A percentile compares a stretch with the other conserved stretches of the same genome.
Conservation (phyloP, 2,113 vertebrate genomes). For the Solea senegalensis region DNA sequence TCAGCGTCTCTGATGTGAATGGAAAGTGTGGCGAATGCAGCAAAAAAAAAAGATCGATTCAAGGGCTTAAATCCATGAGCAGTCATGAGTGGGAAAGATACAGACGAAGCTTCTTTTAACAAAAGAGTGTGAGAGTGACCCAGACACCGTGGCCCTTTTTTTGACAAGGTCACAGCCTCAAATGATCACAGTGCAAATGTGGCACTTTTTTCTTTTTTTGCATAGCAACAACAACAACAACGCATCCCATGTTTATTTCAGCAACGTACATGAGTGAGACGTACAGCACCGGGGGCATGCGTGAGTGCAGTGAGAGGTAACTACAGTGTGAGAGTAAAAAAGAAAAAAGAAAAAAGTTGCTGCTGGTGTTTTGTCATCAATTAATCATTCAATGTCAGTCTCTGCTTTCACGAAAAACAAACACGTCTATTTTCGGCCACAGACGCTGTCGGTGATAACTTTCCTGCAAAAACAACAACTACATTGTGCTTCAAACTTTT, state of each 20-base stretch:
- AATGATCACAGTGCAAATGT: conserved; percentile 61
- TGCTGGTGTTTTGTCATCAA: background rate
- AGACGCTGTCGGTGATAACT: background rate
- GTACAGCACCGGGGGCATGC: too few species aligned
- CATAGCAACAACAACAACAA: conserved; percentile 75
- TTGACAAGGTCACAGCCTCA: conserved; percentile 72
- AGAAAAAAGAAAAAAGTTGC: too few species aligned
- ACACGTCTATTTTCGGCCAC: too few species aligned
- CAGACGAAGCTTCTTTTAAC: conserved; percentile 37
- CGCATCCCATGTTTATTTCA: conserved; percentile 5
- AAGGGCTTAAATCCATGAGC: conserved; percentile 35
- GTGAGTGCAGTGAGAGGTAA: too few species aligned
- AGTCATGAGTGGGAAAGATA: conserved; percentile 8
- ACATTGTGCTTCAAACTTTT: background rate
- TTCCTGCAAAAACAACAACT: background rate
- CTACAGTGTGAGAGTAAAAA: too few species aligned
- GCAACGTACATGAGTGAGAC: background rate
- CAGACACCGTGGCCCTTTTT: conserved; percentile 40
- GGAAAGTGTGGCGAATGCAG: conserved; percentile 41
- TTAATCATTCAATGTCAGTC: background rate
- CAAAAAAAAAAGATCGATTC: conserved; percentile 34
- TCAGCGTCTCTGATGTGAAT: conserved; percentile 26
- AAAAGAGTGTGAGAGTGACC: conserved; percentile 22
- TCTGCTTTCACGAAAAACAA: too few species aligned
- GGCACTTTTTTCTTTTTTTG: conserved; percentile 62